Evolutionary conservation across 2,113 vertebrate species (phyloP).

Genomic region (Psilopogon haemacephalus): DNA sequence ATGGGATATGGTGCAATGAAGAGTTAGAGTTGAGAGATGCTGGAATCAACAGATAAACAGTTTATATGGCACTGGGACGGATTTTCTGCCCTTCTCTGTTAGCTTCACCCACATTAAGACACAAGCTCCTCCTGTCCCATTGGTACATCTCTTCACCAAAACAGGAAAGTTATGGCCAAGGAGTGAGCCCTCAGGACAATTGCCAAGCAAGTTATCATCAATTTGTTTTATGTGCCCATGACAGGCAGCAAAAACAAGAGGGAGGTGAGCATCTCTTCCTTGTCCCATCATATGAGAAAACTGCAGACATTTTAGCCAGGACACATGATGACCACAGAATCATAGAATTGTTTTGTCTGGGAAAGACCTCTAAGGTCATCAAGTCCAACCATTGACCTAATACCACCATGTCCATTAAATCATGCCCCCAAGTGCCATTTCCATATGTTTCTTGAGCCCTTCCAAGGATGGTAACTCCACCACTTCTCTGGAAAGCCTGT

Average conservation of each 20-base stretch:
- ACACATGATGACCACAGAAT: too few relatives aligned
- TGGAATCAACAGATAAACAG: background rate
- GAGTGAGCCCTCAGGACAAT: background rate
- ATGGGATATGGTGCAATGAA: background rate
- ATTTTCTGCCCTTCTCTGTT: background rate
- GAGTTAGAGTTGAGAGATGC: background rate
- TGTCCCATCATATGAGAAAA: fast-evolving
- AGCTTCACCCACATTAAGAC: background rate
- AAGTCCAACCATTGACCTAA: too few relatives aligned
- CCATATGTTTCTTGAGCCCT: too few relatives aligned
- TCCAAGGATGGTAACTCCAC: too few relatives aligned
- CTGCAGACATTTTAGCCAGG: background rate
- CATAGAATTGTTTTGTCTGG: too few relatives aligned
- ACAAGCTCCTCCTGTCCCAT: background rate
- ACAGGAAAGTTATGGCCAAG: background rate
- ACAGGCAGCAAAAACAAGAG: background rate
- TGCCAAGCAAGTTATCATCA: background rate
- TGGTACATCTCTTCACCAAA: background rate
- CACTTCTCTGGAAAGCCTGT: too few relatives aligned
- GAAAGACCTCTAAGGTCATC: too few relatives aligned
- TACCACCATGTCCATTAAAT: too few relatives aligned
- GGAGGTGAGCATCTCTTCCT: fast-evolving
- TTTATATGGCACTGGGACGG: background rate
- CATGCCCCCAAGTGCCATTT: too few relatives aligned
- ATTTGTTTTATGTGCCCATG: background rate